Evolutionary conservation across 2,113 vertebrate species (phyloP).

Genomic region (Peromyscus maniculatus): DNA sequence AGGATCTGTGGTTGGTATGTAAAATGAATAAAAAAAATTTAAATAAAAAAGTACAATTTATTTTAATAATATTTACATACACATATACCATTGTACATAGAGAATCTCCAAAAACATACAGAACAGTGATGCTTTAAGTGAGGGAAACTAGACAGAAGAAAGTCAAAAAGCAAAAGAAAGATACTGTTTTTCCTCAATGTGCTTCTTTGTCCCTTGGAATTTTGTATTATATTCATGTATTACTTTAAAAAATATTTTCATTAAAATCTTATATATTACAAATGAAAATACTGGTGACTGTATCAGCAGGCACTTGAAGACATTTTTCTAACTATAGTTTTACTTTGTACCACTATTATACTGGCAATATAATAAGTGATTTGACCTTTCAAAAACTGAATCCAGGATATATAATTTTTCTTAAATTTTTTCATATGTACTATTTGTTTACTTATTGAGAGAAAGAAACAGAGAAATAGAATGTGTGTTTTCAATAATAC

Average conservation of each 20-base stretch:
- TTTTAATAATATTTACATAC: conserved; percentile 35
- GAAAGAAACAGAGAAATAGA: not conserved
- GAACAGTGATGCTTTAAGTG: not conserved
- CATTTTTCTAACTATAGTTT: conserved; percentile 34
- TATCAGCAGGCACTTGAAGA: not conserved
- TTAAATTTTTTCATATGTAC: not conserved
- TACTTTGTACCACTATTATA: not conserved
- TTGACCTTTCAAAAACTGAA: not conserved
- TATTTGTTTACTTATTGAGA: not conserved
- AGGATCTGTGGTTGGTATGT: too few relatives aligned
- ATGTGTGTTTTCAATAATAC: not conserved
- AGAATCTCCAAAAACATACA: not conserved
- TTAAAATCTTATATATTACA: conserved; percentile 17
- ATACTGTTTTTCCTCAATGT: not conserved
- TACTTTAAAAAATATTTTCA: conserved; percentile 13
- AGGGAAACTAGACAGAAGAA: not conserved
- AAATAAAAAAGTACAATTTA: conserved; percentile 16
- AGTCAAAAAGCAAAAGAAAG: not conserved
- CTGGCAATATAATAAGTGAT: conserved; percentile 3
- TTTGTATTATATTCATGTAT: not conserved
- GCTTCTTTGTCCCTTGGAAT: conserved; percentile 20
- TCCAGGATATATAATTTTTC: not conserved
- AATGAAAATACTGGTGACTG: not conserved
- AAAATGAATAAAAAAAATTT: too few relatives aligned
- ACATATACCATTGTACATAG: not conserved